phyloP scores from a whole-genome alignment of 2,113 vertebrate genomes.

The Ramphastos sulfuratus region DNA sequence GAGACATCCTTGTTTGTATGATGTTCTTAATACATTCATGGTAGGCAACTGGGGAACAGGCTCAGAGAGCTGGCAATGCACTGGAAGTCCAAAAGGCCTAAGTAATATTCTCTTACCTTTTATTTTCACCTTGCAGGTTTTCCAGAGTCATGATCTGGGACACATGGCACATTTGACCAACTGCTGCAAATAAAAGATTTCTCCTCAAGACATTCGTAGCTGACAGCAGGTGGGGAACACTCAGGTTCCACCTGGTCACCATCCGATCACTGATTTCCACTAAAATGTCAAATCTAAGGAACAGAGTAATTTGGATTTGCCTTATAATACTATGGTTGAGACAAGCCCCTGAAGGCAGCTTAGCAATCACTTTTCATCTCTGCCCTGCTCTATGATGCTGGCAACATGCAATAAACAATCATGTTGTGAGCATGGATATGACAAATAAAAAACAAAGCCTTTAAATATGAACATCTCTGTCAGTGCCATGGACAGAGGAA shows the following conservation, averaged over 20 bases:
- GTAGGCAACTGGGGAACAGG: neutral
- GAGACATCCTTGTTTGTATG: accelerated
- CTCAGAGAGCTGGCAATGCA: neutral
- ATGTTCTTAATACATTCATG: neutral
- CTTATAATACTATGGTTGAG: neutral
- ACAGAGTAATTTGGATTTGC: neutral
- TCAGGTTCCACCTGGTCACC: neutral
- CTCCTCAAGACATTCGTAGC: neutral
- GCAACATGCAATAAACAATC: neutral
- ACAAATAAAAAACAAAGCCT: neutral
- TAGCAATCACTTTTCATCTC: neutral
- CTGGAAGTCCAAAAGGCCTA: neutral
- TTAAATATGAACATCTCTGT: neutral
- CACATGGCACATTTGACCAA: neutral
- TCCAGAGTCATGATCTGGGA: neutral
- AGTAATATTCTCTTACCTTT: neutral
- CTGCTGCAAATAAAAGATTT: neutral
- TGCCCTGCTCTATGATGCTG: neutral
- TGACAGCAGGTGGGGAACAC: neutral
- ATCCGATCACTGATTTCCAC: neutral
- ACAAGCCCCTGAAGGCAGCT: neutral
- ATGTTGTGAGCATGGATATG: neutral
- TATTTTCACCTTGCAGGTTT: neutral
- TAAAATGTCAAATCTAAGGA: neutral
- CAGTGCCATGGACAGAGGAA: too few relatives aligned